Evolutionary conservation across 2,888 invertebrate genomes (phyloP), one percentile per base, ranked within the genome.

Genomic region (Melangyna quadrimaculata): DNA sequence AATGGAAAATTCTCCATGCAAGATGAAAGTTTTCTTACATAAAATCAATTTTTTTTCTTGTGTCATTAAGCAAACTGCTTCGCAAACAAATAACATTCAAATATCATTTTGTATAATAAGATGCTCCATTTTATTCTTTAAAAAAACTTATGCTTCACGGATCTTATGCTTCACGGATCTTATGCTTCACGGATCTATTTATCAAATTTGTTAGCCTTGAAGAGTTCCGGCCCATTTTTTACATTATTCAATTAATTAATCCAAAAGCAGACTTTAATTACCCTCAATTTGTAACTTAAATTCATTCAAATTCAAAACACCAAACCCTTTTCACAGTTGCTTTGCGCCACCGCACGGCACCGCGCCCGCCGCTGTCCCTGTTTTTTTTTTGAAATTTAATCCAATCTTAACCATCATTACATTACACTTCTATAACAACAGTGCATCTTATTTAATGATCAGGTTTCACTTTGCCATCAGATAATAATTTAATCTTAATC

Each of bases 371-470:
- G n/a, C n/a, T n/a, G n/a, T n/a, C n/a, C n/a, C n/a, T n/a, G n/a
- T n/a, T n/a, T n/a, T 51, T 27, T 29, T 17, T 24, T 19, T 24
- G 7, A 12, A 70, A 63, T 48, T 57, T 70, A 70, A 80, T 75
- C 63, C 27, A 74, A 63, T 61, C 17, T 55, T 37, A 51, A 35
- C 61, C 53, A 48, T 45, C 67, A 74, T 55, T n/a, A n/a, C 72
- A 75, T 77, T 77, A 80, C 45, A 61, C 71, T 35, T 32, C 67
- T 61, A n/a, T n/a, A n/a, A n/a, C n/a, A 78, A 67, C 24, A 40
- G 29, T 55, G 71, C 84, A 79, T 74, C 75, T 84, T 67, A 84
- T 84, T 84, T 75, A 67, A 72, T 53, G 53, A 80, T 80, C 84
- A 55, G 59, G 71, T 84, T 84, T 84, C 84, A 80, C 84, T 80